phyloP scores from a whole-genome alignment of 2,797 vertebrate species.

The Urocyon cinereoargenteus region DNA sequence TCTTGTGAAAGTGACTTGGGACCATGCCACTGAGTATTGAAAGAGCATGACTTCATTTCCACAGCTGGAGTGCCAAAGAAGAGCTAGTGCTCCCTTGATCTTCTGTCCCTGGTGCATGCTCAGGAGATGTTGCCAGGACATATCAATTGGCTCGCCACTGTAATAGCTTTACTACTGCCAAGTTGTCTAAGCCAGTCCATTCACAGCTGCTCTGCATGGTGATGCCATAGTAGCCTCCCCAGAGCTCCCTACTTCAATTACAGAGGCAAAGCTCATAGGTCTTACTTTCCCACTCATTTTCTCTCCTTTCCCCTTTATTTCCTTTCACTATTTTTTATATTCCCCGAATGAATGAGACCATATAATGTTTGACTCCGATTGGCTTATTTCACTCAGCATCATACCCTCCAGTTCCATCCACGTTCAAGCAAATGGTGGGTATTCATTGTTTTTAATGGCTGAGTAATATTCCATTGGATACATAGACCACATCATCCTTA shows the following conservation, averaged over 20 bases:
- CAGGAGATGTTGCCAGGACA: constrained; percentile 35
- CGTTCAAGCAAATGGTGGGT: too few relatives aligned
- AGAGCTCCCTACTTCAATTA: background rate
- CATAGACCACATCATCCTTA: too few relatives aligned
- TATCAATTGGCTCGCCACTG: background rate
- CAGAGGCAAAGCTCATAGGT: background rate
- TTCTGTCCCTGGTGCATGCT: constrained; percentile 26
- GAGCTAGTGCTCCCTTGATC: constrained; percentile 31
- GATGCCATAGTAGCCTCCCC: background rate
- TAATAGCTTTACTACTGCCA: background rate
- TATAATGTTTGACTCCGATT: too few relatives aligned
- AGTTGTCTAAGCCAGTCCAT: background rate
- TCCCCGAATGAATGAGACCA: too few relatives aligned
- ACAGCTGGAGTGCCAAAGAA: constrained; percentile 11
- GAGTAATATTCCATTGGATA: too few relatives aligned
- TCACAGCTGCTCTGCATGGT: background rate
- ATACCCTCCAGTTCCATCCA: too few relatives aligned
- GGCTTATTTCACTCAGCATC: too few relatives aligned
- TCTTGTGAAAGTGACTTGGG: constrained; percentile 43
- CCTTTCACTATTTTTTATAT: too few relatives aligned
- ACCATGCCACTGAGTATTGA: background rate
- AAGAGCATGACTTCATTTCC: constrained; percentile 53
- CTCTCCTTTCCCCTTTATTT: too few relatives aligned
- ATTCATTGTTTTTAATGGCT: too few relatives aligned
- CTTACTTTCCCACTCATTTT: background rate